phyloP scores from a whole-genome alignment of 1,140 invertebrate genomes.

The Pygmarrhopalites habei region DNA sequence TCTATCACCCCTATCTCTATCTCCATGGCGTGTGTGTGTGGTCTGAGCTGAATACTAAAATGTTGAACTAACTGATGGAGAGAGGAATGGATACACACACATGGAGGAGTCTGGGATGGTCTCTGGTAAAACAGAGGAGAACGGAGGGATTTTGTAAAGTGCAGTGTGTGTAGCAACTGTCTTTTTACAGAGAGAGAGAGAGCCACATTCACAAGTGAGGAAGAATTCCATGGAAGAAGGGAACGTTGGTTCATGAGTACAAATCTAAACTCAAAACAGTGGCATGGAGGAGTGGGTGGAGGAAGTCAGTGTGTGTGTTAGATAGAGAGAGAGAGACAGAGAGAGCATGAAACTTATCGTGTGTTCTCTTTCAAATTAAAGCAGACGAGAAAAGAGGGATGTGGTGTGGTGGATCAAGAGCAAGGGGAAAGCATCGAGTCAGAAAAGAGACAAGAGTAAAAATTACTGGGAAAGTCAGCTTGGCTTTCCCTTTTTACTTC shows the following conservation, averaged over 20 bases:
- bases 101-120: neutral
- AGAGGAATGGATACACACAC: neutral
- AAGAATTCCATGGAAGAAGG: too few relatives aligned
- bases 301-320: too few relatives aligned
- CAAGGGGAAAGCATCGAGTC: neutral
- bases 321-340: too few relatives aligned
- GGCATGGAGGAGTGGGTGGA: too few relatives aligned
- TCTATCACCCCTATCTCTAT: neutral
- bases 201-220: too few relatives aligned
- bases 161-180: neutral
- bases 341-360: neutral
- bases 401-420: neutral
- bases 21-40: neutral
- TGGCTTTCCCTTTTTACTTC: too few relatives aligned
- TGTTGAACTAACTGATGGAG: neutral
- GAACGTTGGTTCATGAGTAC: too few relatives aligned
- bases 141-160: neutral
- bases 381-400: neutral
- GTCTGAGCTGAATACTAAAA: slow-evolving; percentile 16
- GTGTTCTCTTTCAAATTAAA: slow-evolving; percentile 2
- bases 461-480: slow-evolving; percentile 6
- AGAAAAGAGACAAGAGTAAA: neutral
- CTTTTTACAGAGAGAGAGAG: too few relatives aligned
- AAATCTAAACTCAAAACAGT: too few relatives aligned
- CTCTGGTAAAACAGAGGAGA: neutral